A percentile compares a stretch with the other conserved stretches of the same genome.
Evolutionary conservation across 2,797 vertebrate genomes (phyloP).

Genomic region (Babyrousa celebensis): DNA sequence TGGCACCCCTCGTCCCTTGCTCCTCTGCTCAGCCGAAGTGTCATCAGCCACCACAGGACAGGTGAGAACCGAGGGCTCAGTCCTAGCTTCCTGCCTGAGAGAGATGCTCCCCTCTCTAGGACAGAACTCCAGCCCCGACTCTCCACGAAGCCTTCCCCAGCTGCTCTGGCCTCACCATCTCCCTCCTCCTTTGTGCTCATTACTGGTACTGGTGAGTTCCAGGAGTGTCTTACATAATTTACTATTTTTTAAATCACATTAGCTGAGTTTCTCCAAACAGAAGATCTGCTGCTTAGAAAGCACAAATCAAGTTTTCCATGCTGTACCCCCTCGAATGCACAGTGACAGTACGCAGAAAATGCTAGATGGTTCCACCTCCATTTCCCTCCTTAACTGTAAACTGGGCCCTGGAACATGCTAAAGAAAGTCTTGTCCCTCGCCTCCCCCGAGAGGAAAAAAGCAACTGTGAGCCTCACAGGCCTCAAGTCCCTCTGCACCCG

Average conservation of each 20-base stretch:
- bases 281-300: background rate
- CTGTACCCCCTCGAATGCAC: background rate
- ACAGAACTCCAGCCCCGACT: background rate
- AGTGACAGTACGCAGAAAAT: background rate
- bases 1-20: background rate
- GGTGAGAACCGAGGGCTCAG: background rate
- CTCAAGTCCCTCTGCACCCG: background rate
- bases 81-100: background rate
- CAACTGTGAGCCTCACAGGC: background rate
- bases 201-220: background rate
- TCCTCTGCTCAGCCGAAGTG: background rate
- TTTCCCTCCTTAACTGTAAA: background rate
- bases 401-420: background rate
- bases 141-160: background rate
- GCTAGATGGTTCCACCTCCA: background rate
- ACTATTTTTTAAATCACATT: background rate
- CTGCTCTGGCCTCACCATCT: background rate
- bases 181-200: constrained; percentile 35
- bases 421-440: constrained; percentile 37
- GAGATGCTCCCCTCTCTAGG: background rate
- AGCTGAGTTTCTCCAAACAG: constrained; percentile 20
- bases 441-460: background rate
- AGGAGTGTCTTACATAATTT: background rate
- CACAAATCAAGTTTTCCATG: background rate
- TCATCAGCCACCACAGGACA: background rate